Base-by-base conservation (phyloP, 2,888 invertebrate genomes). In the Hofmannophila pseudospretella region DNA sequence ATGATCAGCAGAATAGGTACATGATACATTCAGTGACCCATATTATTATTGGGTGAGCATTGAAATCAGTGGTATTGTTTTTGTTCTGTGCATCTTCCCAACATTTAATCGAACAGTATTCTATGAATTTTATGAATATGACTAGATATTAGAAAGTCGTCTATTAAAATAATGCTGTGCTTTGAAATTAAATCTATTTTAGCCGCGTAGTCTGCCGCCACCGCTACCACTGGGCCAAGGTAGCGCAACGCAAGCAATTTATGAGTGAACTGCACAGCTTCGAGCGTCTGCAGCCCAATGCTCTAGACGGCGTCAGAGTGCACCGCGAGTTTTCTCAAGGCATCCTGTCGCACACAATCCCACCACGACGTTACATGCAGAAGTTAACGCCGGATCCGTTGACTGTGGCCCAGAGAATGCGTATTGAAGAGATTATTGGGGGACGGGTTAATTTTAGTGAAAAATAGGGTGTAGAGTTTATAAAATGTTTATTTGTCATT, bases 191-290 rank as follows among this genome's bases (percentile, higher is more conserved):
- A n/a, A n/a, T n/a, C n/a, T n/a, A n/a, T n/a, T n/a, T n/a, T 76
- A 92, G 92, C 61, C 70, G 89, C 29, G 89, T 91, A n/a, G 86
- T 90, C 8, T 92, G 92, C 58, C 89, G 90, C 3, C 89, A 89
- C 48, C 88, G 92, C 34, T 89, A 90, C 51, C 81, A 85, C 46
- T 79, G 72, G 64, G 77, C 87, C 0, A 87, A 80, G 29, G 74
- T 76, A 35, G 76, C 80, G 10, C 89, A 89, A 48, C 86, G 86
- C 32, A 85, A 73, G 31, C 91, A 91, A 51, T 88, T 92, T 48
- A 88, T 89, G 74, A 86, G 69, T 37, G 91, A 92, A 64, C 82
- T 92, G 1, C 81, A 82, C 49, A 86, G 85, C 48, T 89, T 91
- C 51, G 89, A 91, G 63, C 81, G 82, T 44, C 81, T 91, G 36